Percentiles rank a stretch among this genome's conserved stretches.
phyloP scores from a whole-genome alignment of 2,113 vertebrate species.

The Macrotus californicus region DNA sequence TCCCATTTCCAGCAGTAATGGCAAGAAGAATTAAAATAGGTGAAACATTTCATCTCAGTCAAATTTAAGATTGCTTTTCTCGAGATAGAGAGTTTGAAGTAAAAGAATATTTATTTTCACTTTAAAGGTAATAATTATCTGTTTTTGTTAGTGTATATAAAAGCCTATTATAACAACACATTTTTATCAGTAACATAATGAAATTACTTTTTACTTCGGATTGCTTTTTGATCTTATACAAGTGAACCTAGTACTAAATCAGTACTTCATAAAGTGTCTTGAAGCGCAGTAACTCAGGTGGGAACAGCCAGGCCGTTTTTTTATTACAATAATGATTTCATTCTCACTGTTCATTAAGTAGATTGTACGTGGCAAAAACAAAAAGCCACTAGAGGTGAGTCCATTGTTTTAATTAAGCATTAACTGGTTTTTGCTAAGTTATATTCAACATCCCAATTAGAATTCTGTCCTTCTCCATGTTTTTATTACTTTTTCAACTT shows the following conservation, averaged over 20 bases:
- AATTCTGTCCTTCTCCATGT: background rate
- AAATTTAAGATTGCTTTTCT: background rate
- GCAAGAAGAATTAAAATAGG: conserved; percentile 2
- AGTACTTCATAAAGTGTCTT: background rate
- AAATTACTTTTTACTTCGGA: background rate
- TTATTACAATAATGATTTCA: background rate
- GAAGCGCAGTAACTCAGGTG: background rate
- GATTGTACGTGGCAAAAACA: conserved; percentile 12
- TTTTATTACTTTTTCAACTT: conserved; percentile 46
- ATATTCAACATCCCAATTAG: background rate
- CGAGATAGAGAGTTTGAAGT: background rate
- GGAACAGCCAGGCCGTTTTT: background rate
- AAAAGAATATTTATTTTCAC: background rate
- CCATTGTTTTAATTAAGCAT: conserved; percentile 29
- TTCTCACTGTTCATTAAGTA: background rate
- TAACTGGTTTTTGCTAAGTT: conserved; percentile 46
- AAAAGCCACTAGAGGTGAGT: conserved; percentile 4
- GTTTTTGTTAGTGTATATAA: background rate
- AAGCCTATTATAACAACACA: background rate
- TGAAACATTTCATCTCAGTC: background rate
- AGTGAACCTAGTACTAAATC: background rate
- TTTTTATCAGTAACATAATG: background rate
- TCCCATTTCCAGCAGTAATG: background rate
- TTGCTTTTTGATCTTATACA: background rate
- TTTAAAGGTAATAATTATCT: background rate